Evolutionary conservation across 2,113 vertebrate genomes (phyloP), one percentile per base, ranked within the genome.

Genomic region (Oxyruncus cristatus): DNA sequence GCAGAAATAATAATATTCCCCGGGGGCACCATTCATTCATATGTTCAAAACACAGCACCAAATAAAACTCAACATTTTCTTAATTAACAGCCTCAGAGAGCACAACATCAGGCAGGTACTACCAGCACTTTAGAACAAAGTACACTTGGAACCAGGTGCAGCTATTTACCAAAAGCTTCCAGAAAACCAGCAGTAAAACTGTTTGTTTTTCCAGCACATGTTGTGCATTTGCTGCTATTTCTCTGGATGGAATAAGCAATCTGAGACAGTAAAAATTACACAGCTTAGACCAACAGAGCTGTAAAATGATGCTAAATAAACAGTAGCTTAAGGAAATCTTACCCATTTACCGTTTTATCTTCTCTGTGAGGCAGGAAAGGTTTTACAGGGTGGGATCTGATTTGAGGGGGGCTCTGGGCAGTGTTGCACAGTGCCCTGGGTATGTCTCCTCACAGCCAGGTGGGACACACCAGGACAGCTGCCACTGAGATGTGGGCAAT

Each of bases 201-300:
- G 86, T 95, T 96, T 92, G 77, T 66, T 96, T 96, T 95, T 94
- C 93, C 78, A 93, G 35, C 41, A 59, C 49, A 52, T 46, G 37
- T 74, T 8, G 4, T 72, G 63, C 52, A n/a, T 65, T 93, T 4
- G 0, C 50, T 2, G 5, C 24, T 89, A 4, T 88, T 89, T 59
- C 89, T 92, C 42, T 86, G 24, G 58, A n/a, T 73, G 58, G 71
- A 92, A 73, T 77, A n/a, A 95, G 32, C 8, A 9, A 63, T 71
- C 39, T 59, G 42, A 88, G 63, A 74, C 47, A 44, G 62, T 61
- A 56, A 93, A 88, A 90, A 63, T 53, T 53, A 67, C 8, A 42
- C 39, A 78, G 8, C 19, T 42, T 56, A 50, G 61, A 37, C 52
- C 59, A 71, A 33, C 12, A 62, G 75, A 79, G 63, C 72, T 80